Base-by-base conservation (phyloP, 2,113 vertebrate genomes). In the Pyrgilauda ruficollis region DNA sequence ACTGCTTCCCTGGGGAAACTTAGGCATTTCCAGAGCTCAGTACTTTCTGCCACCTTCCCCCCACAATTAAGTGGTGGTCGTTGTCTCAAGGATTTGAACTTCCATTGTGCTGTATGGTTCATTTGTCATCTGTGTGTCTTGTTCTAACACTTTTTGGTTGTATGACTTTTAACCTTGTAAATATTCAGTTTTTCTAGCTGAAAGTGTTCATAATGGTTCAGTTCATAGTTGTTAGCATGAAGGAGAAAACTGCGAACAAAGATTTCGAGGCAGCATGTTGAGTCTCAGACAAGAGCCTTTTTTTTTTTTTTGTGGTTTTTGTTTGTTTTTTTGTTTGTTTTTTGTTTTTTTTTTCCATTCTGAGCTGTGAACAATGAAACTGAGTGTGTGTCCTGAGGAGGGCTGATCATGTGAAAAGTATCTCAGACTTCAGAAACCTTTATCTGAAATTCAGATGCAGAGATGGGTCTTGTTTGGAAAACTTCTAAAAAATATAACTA, bases 1-100 rank as follows among this genome's bases (percentile, higher is more conserved):
- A 72, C 53, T 96, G 84, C 84, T 96, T 97, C 96, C 74, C 96
- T 79, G 14, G 95, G 94, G 97, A 96, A 91, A 89, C 78, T 70
- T 22, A 94, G 81, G 69, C 93, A 92, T 96, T 97, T 93, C 90
- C 84, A 94, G 88, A 93, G 64, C 76, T 89, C 61, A 23, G 9
- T 93, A 39, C 16, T 96, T 89, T 86, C 73, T 96, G 73, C 90
- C 90, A 93, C 86, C 93, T 96, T 96, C 94, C 90, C 83, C 83
- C 80, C 73, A 81, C 86, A 95, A 81, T 93, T 88, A 92, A 92
- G 49, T 90, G 73, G 66, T 79, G 41, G 76, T 90, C 44, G 41
- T 89, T 81, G 44, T 96, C 61, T 84, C 61, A 86, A 86, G 64
- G 83, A 93, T 92, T 81, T 86, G 73, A 84, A 52, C 66, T 81